These are phyloP conservation scores for Microplitis manilae DNA, from an alignment of 2,888 invertebrate species.

Conservation along the genomic window DNA sequence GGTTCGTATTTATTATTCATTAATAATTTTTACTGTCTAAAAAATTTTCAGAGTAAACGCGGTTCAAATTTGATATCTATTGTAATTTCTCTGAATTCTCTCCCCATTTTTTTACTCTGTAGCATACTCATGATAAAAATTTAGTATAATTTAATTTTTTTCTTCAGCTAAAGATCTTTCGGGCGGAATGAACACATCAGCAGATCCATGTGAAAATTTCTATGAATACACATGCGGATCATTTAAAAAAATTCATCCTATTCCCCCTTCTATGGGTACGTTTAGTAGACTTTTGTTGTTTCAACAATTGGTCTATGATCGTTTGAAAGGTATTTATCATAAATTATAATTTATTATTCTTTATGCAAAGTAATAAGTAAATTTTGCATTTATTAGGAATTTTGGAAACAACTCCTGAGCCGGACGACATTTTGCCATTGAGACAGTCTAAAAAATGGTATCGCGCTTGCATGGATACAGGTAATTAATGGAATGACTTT, in stretches of 20 bases:
- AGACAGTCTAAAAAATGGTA: conserved; percentile 49
- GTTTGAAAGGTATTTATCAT: conserved; percentile 40
- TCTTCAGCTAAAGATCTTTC: conserved; percentile 43
- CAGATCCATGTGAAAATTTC: conserved; percentile 57
- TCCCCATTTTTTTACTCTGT: too few relatives aligned
- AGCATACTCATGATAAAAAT: background rate
- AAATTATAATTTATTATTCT: background rate
- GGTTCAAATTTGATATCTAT: too few relatives aligned
- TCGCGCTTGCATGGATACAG: conserved; percentile 46
- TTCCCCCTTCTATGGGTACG: conserved; percentile 43
- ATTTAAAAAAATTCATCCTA: conserved; percentile 45
- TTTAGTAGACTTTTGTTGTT: conserved; percentile 47
- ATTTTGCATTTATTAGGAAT: conserved; percentile 36
- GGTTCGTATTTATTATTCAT: conserved; percentile 31
- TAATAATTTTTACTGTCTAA: background rate
- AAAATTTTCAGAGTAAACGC: too few relatives aligned
- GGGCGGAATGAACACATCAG: conserved; percentile 50
- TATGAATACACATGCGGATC: conserved; percentile 57
- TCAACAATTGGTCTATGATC: conserved; percentile 37
- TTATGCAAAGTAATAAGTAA: too few relatives aligned
- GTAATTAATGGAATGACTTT: background rate
- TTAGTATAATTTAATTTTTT: background rate
- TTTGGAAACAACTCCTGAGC: conserved; percentile 30
- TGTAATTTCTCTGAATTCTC: too few relatives aligned
- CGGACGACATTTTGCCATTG: conserved; percentile 44